Percentiles rank a stretch among this genome's conserved stretches.
Conservation (phyloP, 2,113 vertebrate genomes). For the Aptenodytes patagonicus region DNA sequence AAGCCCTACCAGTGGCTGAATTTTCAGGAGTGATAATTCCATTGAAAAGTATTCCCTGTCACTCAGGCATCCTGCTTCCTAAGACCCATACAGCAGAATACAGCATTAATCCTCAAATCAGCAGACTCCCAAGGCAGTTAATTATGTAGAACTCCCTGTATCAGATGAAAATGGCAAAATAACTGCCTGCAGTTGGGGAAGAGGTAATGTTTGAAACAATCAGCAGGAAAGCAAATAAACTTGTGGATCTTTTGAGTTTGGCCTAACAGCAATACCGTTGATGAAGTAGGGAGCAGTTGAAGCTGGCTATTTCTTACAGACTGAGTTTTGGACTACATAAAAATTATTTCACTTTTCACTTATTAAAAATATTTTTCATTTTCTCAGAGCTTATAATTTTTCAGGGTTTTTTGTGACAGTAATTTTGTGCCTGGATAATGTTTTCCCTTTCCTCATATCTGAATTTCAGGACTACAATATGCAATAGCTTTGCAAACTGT, state of each 20-base stretch:
- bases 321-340: background rate
- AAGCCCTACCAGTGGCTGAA: background rate
- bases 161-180: constrained; percentile 7
- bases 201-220: constrained; percentile 19
- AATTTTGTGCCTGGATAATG: background rate
- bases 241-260: background rate
- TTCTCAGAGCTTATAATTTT: background rate
- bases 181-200: background rate
- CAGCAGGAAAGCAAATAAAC: background rate
- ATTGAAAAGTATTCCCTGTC: background rate
- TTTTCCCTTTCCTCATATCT: background rate
- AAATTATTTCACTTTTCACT: background rate
- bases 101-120: constrained; percentile 2
- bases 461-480: background rate
- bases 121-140: background rate
- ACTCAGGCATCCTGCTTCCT: background rate
- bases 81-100: background rate
- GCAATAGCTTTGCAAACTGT: background rate
- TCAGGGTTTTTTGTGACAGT: background rate
- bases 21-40: background rate
- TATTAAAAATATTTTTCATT: constrained; percentile 9
- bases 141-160: background rate
- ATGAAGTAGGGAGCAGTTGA: background rate
- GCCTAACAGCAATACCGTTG: background rate
- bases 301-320: background rate